A percentile compares a stretch with the other conserved stretches of the same genome.
Conservation (phyloP, 2,888 invertebrate species). For the Tholera decimalis region DNA sequence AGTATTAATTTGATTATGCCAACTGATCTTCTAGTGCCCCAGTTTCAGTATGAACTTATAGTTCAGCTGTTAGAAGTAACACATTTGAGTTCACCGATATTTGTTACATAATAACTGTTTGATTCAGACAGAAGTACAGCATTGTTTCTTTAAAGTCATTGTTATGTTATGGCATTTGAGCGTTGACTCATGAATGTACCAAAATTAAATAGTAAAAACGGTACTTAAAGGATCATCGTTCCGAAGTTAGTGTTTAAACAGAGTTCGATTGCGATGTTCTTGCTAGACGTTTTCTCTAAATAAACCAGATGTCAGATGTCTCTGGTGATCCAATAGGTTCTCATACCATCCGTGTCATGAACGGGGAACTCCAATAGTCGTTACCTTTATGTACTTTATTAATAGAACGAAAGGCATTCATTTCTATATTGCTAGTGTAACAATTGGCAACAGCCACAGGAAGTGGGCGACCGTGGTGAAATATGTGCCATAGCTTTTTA, state of each 20-base stretch:
- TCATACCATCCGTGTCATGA: slow-evolving; percentile 18
- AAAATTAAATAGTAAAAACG: not conserved
- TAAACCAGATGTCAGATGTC: not conserved
- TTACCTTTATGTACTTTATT: slow-evolving; percentile 65
- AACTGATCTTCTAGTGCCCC: slow-evolving; percentile 67
- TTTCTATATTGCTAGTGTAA: slow-evolving; percentile 75
- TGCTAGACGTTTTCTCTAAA: not conserved
- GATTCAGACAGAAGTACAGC: slow-evolving; percentile 27
- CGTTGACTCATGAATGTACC: slow-evolving; percentile 8
- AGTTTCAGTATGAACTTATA: slow-evolving; percentile 56
- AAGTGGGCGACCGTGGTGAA: slow-evolving; percentile 79
- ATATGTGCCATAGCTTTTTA: slow-evolving; percentile 63
- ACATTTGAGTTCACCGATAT: slow-evolving; percentile 43
- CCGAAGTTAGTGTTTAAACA: not conserved
- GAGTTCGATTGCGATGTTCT: not conserved
- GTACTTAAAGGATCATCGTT: not conserved
- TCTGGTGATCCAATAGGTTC: not conserved
- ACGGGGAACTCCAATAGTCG: slow-evolving; percentile 19
- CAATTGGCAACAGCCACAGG: slow-evolving; percentile 83
- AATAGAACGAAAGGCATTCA: slow-evolving; percentile 74
- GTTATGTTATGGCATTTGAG: slow-evolving; percentile 21
- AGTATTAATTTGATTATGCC: slow-evolving; percentile 68
- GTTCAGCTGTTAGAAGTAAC: slow-evolving; percentile 43
- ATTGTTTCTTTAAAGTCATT: slow-evolving; percentile 33
- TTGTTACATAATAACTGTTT: slow-evolving; percentile 33